Evolutionary conservation across 2,113 vertebrate genomes (phyloP).

Genomic region (Cyrtonyx montezumae): DNA sequence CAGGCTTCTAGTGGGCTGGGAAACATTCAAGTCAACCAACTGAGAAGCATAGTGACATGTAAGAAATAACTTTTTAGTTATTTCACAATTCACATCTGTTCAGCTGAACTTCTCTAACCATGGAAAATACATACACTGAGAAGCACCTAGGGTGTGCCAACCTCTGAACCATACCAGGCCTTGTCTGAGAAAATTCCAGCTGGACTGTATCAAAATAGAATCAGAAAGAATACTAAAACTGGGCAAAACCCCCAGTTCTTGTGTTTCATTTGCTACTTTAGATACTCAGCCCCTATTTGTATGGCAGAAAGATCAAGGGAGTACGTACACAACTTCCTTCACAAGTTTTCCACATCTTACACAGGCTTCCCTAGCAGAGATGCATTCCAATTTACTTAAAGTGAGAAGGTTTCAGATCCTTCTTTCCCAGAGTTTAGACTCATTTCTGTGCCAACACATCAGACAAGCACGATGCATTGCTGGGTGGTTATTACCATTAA

Average conservation of each 20-base stretch:
- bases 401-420: background rate
- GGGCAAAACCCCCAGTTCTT: background rate
- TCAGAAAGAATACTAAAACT: background rate
- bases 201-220: background rate
- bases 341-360: background rate
- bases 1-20: background rate
- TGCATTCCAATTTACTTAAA: background rate
- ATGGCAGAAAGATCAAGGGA: background rate
- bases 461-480: background rate
- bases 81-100: background rate
- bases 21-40: background rate
- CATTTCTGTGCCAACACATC: background rate
- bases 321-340: accelerated
- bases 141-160: background rate
- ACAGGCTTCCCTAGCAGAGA: background rate
- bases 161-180: background rate
- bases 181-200: background rate
- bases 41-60: background rate
- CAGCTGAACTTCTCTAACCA: background rate
- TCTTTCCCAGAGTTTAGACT: background rate
- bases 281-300: background rate
- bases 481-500: background rate
- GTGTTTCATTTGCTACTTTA: background rate
- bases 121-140: background rate
- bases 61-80: background rate